Conservation (phyloP, 2,113 vertebrate species). For the Haemorhous mexicanus region DNA sequence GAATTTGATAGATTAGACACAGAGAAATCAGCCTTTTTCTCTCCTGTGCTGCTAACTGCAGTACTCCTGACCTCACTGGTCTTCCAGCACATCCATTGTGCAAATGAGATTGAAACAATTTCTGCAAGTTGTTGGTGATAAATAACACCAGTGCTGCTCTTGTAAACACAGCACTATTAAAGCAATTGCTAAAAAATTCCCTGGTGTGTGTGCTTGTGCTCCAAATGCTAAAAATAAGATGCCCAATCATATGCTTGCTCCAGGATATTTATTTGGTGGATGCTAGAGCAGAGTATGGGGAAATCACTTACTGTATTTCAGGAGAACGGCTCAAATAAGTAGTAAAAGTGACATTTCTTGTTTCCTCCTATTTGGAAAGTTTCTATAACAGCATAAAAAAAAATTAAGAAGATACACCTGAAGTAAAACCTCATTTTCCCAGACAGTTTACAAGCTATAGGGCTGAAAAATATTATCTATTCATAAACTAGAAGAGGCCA, state of each 20-base stretch:
- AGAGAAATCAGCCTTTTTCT: not conserved
- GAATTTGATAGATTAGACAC: slow-evolving; percentile 5
- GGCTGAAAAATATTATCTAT: not conserved
- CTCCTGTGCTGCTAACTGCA: not conserved
- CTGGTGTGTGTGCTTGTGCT: not conserved
- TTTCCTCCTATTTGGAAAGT: not conserved
- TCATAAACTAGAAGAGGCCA: not conserved
- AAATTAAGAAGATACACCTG: not conserved
- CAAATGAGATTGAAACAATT: slow-evolving; percentile 56
- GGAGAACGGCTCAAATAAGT: not conserved
- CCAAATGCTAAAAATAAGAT: slow-evolving; percentile 35
- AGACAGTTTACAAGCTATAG: not conserved
- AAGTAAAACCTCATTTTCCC: slow-evolving; percentile 16
- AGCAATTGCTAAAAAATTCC: slow-evolving; percentile 41
- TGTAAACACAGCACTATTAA: slow-evolving; percentile 41
- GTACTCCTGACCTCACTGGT: slow-evolving; percentile 6
- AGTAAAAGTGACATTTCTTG: not conserved
- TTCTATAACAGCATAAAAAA: not conserved
- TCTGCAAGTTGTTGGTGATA: slow-evolving; percentile 37
- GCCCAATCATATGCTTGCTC: not conserved
- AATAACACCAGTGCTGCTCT: slow-evolving; percentile 3
- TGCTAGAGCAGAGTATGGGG: not conserved
- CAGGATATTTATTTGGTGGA: slow-evolving; percentile 18
- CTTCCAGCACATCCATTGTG: slow-evolving; percentile 15
- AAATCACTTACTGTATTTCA: slow-evolving; percentile 29